These are phyloP conservation scores for Cheilosia vulpina DNA, from an alignment of 2,888 invertebrate genomes.

Conservation along the genomic window DNA sequence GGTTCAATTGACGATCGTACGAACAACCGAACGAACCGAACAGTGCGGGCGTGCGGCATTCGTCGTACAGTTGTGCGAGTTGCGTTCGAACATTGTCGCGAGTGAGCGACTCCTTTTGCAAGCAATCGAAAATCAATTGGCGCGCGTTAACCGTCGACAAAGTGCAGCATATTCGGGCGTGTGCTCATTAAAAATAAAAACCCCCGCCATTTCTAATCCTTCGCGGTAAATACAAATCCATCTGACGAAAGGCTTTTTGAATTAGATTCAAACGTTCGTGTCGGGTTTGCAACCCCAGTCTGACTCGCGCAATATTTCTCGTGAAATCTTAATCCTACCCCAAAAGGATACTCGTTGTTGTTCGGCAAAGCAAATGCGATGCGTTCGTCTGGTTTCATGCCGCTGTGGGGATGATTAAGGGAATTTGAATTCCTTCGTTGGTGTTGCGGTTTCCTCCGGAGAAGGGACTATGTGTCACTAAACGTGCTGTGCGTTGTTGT, in stretches of 20 bases:
- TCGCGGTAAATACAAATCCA: not conserved
- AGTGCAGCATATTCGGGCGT: not conserved
- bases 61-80: conserved; percentile 12
- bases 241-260: conserved; percentile 27
- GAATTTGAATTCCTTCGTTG: not conserved
- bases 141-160: conserved; percentile 18
- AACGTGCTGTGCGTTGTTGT: conserved; percentile 18
- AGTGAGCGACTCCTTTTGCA: conserved; percentile 1
- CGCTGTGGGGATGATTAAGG: not conserved
- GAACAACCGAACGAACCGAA: not conserved
- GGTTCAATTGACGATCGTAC: conserved; percentile 57
- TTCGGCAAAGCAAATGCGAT: not conserved
- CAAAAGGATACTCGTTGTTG: conserved; percentile 23
- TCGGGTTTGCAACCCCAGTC: not conserved
- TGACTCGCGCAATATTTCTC: not conserved
- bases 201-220: not conserved
- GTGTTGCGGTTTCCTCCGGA: not conserved
- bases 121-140: conserved; percentile 23
- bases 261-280: not conserved
- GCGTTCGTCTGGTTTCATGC: not conserved
- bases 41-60: conserved; percentile 7
- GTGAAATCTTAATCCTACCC: conserved; percentile 4
- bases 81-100: conserved; percentile 27
- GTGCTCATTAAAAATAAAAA: not conserved
- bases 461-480: not conserved